Percentiles rank a stretch among this genome's conserved stretches.
Conservation (phyloP, 2,797 vertebrate genomes). For the Catharus ustulatus region DNA sequence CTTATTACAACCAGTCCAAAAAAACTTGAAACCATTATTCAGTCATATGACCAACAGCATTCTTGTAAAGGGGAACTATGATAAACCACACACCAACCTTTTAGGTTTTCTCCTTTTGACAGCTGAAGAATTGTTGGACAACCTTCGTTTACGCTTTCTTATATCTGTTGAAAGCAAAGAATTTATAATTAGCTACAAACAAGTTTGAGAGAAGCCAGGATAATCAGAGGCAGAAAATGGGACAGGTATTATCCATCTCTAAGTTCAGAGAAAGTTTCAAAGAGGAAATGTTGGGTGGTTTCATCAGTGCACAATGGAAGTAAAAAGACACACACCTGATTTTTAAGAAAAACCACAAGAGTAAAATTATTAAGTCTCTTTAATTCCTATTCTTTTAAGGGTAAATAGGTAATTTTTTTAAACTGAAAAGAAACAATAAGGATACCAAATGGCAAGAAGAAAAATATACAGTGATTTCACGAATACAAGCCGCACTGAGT, state of each 20-base stretch:
- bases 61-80: background rate
- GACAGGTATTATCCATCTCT: background rate
- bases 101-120: slow-evolving; percentile 78
- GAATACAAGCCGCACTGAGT: too few species aligned
- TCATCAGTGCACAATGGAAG: background rate
- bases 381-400: background rate
- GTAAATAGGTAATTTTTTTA: accelerated
- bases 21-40: background rate
- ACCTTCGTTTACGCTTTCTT: slow-evolving; percentile 82
- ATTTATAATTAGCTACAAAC: background rate
- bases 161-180: slow-evolving; percentile 67
- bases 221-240: background rate
- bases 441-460: background rate
- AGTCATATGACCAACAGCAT: background rate
- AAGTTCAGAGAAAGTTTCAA: background rate
- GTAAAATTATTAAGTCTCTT: background rate
- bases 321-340: background rate
- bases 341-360: background rate
- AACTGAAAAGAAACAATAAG: background rate
- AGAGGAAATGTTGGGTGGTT: background rate
- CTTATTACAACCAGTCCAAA: background rate
- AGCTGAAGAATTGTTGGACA: slow-evolving; percentile 77
- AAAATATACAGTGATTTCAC: too few species aligned
- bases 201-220: background rate
- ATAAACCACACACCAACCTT: slow-evolving; percentile 76